Evolutionary conservation across 2,113 vertebrate genomes (phyloP), one percentile per base, ranked within the genome.

Genomic region (Sander vitreus): DNA sequence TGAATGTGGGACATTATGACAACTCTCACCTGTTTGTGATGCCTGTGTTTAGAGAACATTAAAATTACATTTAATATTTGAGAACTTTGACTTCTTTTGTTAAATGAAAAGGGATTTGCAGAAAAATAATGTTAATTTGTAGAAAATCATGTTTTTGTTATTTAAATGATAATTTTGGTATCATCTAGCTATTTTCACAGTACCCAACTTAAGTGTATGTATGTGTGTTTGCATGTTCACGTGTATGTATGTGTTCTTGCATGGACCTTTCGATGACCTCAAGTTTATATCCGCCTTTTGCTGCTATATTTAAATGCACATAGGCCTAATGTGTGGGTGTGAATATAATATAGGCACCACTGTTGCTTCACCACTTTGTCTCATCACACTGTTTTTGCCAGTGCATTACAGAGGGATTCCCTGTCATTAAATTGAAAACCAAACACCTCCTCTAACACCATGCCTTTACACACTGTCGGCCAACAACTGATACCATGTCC

Each of bases 331-430:
- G 23, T 60, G 81, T 85, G 77, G 83, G 70, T 85, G 87, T 71
- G 70, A 82, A 85, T 78, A 71, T 58, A 11, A 3, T 33, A 43
- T 70, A 76, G 71, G 51, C 71, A 55, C 15, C 47, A 12, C 70
- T 77, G 47, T 64, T 67, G 48, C 57, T 19, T 65, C 21, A 57
- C 43, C 55, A 33, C 55, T 19, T 58, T 39, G 36, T 50, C 65
- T 73, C 76, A 75, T 81, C 54, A 30, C 57, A 53, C 63, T 72
- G 48, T 78, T 78, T 91, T 81, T 73, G 63, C 76, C 81, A 39
- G 79, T 78, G 74, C 76, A 59, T 81, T 89, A 89, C 82, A 75
- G 45, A 89, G 92, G 90, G 82, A 90, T 85, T 90, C 89, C 92
- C 89, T 88, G 59, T 51, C 75, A 89, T 90, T 71, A 83, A 81